Evolutionary conservation across 2,797 vertebrate genomes (phyloP).

Genomic region (Anisognathus igniventris): DNA sequence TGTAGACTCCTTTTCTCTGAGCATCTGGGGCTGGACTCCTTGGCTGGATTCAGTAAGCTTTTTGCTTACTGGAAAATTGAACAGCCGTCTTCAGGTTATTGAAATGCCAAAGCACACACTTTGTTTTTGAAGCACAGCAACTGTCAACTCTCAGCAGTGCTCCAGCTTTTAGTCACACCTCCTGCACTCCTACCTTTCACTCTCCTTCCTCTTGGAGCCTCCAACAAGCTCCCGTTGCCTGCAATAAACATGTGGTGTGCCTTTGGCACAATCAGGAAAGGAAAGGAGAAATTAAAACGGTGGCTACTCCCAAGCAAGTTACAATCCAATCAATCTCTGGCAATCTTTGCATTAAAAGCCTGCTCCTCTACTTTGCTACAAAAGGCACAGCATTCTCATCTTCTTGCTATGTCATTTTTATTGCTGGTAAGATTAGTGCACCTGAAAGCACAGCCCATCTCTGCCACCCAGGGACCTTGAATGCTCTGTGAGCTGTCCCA

Average conservation of each 20-base stretch:
- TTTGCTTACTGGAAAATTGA: neutral
- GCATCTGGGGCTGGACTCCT: neutral
- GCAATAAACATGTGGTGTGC: neutral
- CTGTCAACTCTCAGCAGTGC: neutral
- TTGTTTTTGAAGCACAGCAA: neutral
- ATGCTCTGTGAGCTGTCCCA: neutral
- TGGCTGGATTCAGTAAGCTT: accelerated
- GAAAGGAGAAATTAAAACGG: neutral
- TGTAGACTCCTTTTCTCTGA: neutral
- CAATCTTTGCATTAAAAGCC: neutral
- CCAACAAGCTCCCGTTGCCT: accelerated
- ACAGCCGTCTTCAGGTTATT: neutral
- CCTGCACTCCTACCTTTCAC: neutral
- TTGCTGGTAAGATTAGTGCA: neutral
- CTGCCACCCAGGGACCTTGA: neutral
- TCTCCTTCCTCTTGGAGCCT: neutral
- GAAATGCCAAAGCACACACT: neutral
- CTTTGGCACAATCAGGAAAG: neutral
- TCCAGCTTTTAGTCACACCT: neutral
- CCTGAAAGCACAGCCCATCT: neutral
- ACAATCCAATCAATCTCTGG: neutral
- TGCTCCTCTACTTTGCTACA: neutral
- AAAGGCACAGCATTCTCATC: neutral
- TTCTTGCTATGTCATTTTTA: neutral
- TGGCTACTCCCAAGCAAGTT: neutral